Percentiles rank a stretch among this genome's conserved stretches.
Conservation (phyloP, 35 echinoderm and acorn worm species). For the Lytechinus pictus region DNA sequence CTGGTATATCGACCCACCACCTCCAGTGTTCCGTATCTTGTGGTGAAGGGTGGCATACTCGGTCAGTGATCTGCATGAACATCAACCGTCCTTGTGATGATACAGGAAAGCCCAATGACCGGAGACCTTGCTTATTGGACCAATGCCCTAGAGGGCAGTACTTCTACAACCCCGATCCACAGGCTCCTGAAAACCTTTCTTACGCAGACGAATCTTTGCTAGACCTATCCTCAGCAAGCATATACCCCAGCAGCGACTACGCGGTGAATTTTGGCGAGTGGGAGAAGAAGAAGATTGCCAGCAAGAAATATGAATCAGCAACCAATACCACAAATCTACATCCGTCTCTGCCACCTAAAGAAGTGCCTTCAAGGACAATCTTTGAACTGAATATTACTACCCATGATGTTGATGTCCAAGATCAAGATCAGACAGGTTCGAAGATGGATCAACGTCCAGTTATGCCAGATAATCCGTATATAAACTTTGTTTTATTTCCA, state of each 20-base stretch:
- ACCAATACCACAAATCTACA: background rate
- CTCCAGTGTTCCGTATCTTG: slow-evolving; percentile 64
- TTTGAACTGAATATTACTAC: background rate
- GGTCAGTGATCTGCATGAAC: slow-evolving; percentile 55
- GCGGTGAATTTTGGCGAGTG: slow-evolving; percentile 4
- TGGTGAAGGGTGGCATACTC: slow-evolving; percentile 53
- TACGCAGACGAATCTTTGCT: background rate
- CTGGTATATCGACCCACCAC: background rate
- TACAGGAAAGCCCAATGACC: slow-evolving; percentile 30
- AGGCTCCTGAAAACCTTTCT: background rate
- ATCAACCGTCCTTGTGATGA: slow-evolving; percentile 42
- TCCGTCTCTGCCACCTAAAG: background rate
- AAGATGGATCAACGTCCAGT: background rate
- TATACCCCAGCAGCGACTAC: background rate
- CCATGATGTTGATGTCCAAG: background rate
- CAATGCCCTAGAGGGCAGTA: background rate
- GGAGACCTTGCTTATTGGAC: slow-evolving; percentile 23
- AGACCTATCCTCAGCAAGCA: background rate
- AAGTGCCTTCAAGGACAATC: background rate
- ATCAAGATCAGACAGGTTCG: background rate
- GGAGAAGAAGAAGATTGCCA: slow-evolving; percentile 22
- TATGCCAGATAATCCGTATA: background rate
- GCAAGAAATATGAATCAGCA: background rate
- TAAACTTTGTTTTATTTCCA: background rate
- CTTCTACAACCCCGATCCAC: background rate